phyloP scores from a whole-genome alignment of 2,797 vertebrate genomes.

The Typhlichthys subterraneus region DNA sequence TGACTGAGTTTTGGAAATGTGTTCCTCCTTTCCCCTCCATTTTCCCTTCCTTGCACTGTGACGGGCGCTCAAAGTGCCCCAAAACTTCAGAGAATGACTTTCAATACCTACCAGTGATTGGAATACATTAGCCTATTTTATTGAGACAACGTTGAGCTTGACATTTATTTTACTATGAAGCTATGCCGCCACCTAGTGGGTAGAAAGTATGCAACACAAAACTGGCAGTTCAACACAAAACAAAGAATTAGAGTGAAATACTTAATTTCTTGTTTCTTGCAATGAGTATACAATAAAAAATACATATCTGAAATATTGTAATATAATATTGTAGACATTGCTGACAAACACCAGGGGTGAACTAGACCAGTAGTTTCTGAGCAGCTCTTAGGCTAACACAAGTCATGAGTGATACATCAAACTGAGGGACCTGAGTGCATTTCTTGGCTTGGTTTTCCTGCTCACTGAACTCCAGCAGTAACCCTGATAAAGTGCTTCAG shows the following conservation, averaged over 20 bases:
- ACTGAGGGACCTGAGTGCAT: slow-evolving; percentile 12
- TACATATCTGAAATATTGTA: too few species aligned
- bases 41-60: too few species aligned
- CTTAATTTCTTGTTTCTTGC: too few species aligned
- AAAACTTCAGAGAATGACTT: too few species aligned
- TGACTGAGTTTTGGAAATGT: too few species aligned
- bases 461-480: slow-evolving; percentile 25
- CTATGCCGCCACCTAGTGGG: slow-evolving; percentile 1
- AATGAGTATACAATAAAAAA: too few species aligned
- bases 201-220: neutral
- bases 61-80: too few species aligned
- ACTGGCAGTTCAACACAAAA: neutral
- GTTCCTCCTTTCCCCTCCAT: too few species aligned
- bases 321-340: too few species aligned
- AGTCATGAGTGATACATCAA: slow-evolving; percentile 30
- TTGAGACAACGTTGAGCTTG: neutral
- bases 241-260: too few species aligned
- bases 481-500: slow-evolving; percentile 47
- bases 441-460: slow-evolving; percentile 33
- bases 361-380: neutral
- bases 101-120: neutral
- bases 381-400: slow-evolving; percentile 6
- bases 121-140: neutral
- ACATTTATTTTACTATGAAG: neutral
- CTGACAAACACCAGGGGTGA: too few species aligned